Evolutionary conservation across 2,113 vertebrate genomes (phyloP).

Genomic region (Machaerirhynchus nigripectus): DNA sequence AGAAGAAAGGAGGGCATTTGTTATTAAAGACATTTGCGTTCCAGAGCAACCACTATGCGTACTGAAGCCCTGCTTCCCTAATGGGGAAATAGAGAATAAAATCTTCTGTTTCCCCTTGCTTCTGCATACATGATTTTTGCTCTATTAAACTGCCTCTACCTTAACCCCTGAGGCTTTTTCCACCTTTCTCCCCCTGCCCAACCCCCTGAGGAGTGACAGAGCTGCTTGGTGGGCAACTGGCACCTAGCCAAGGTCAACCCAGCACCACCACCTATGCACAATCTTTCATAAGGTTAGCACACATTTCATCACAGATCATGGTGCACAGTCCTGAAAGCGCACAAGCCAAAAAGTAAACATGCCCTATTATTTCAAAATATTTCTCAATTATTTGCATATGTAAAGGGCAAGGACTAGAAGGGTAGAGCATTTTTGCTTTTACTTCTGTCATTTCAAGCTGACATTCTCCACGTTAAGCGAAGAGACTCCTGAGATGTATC

Average conservation of each 20-base stretch:
- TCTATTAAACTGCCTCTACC: background rate
- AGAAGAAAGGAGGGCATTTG: background rate
- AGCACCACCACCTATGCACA: background rate
- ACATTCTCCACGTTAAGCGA: background rate
- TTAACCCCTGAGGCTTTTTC: background rate
- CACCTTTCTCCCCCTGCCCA: background rate
- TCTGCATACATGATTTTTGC: background rate
- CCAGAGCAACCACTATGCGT: background rate
- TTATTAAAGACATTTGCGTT: background rate
- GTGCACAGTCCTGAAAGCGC: background rate
- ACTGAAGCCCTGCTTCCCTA: background rate
- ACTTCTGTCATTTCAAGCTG: background rate
- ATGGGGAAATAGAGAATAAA: background rate
- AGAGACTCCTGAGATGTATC: background rate
- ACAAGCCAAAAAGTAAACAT: background rate
- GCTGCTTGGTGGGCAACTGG: background rate
- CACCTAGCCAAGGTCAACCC: fast-evolving
- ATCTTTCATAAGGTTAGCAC: background rate
- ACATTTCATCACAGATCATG: background rate
- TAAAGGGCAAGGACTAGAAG: background rate
- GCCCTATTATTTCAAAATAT: background rate
- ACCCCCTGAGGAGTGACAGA: background rate
- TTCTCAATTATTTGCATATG: fast-evolving
- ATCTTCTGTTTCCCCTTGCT: background rate
- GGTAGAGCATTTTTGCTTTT: background rate